Conservation (phyloP, 2,797 vertebrate genomes). For the Petrocephalus sullivani region DNA sequence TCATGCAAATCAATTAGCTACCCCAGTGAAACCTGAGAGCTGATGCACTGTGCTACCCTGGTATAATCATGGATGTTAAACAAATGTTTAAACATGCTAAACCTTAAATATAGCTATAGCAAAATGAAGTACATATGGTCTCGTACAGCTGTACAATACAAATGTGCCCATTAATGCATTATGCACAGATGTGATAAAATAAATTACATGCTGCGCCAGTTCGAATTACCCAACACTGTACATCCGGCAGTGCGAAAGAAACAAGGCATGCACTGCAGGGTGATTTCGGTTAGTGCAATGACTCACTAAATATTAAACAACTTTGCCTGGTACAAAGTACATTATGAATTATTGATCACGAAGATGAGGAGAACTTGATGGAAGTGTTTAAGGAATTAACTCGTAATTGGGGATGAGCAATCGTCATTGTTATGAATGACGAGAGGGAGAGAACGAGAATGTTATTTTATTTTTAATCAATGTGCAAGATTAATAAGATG, state of each 20-base stretch:
- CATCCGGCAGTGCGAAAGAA: conserved; percentile 48
- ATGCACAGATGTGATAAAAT: conserved; percentile 64
- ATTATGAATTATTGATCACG: conserved; percentile 75
- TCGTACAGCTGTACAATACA: conserved; percentile 48
- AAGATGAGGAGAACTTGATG: conserved; percentile 70
- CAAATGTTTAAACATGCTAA: conserved; percentile 59
- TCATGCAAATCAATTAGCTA: background rate
- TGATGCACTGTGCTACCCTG: background rate
- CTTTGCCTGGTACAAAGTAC: conserved; percentile 77
- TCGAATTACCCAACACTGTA: conserved; percentile 52
- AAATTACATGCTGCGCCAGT: conserved; percentile 58
- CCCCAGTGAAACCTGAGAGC: background rate
- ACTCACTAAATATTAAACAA: conserved; percentile 82
- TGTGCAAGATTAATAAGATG: conserved; percentile 63
- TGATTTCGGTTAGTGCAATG: conserved; percentile 75
- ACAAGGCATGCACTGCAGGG: conserved; percentile 64
- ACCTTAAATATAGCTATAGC: conserved; percentile 45
- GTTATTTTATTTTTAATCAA: conserved; percentile 71
- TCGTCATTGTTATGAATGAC: conserved; percentile 75
- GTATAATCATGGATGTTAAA: conserved; percentile 36
- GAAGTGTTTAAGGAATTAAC: conserved; percentile 77
- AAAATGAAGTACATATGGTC: background rate
- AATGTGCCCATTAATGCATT: conserved; percentile 65
- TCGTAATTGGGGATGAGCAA: conserved; percentile 73
- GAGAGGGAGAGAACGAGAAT: conserved; percentile 32